Base-by-base conservation (phyloP, 2,797 vertebrate genomes). In the Sebastolobus alascanus region DNA sequence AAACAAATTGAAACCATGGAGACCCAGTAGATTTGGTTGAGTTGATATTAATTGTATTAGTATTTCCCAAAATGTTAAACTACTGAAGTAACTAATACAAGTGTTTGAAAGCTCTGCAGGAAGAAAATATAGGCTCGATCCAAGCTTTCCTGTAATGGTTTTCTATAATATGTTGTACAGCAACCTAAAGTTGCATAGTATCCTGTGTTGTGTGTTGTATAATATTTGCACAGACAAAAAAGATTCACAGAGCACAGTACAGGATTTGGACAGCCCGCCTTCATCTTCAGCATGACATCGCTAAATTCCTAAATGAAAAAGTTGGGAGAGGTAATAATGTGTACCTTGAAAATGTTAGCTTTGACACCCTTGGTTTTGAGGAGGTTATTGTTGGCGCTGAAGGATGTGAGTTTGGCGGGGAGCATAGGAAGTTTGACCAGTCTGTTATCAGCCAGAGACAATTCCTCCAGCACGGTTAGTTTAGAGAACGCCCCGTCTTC, bases 281-380 rank as follows among this genome's bases (percentile, higher is more conserved):
- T 56, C 22, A 64, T 38, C 13, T 54, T 55, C 22, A 29, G 13
- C 43, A 63, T 37, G 16, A 37, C 4, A 31, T 29, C n/a, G 11
- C 25, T 70, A n/a, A 20, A 43, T 54, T 61, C n/a, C n/a, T 43
- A 20, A 35, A 31, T 74, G 18, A 69, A 73, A 40, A 25, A 7
- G 3, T 29, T 22, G 6, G 6, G 4, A 33, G 38, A 33, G 18
- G 2, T 46, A 11, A 29, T 14, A 43, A 27, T 69, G 16, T 54
- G 20, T 92, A 99, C 99, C 97, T 98, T 99, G 92, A 99, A 99
- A 71, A 95, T 91, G 22, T 97, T 99, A 61, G 96, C 96, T 93
- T 98, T 99, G 84, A 99, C 96, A 81, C 98, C 98, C 94, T 93
- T 98, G 86, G 97, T 99, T 91, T 95, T 98, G 78, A 99, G 97